Evolutionary conservation across 2,113 vertebrate genomes (phyloP), one percentile per base, ranked within the genome.

Genomic region (Jacana jacana): DNA sequence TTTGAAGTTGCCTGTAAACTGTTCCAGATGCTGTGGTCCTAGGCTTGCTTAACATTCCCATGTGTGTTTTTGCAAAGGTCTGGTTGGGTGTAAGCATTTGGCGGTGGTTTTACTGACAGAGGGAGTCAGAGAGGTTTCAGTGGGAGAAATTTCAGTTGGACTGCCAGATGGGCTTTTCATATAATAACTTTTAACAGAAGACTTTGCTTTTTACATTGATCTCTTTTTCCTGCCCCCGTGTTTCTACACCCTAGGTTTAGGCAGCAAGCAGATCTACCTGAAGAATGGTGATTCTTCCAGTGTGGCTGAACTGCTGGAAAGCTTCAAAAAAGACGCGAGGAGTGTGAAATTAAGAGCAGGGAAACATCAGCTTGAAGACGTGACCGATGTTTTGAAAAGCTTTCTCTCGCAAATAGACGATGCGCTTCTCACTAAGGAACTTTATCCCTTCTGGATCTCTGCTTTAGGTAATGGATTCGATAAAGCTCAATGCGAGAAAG

Each of bases 381-480:
- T 99, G 82, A 98, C 99, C 0, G 98, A 98, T 46, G 98, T 99
- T 20, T 95, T 99, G 95, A 99, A 99, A 97, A 96, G 86, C 72
- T 99, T 99, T 91, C 97, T 99, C 72, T 98, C 97, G 72, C 98
- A 99, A 63, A 97, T 98, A 25, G 99, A 99, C 51, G 99, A 99
- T 40, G 99, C 99, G 0, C 98, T 99, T 58, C 98, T 99, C 83
- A 98, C 98, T 75, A 99, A 99, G 97, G 99, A 99, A 97, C 98
- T 99, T 46, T 99, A 99, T 94, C 99, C 99, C 0, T 99, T 99
- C 86, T 99, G 99, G 99, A 98, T 99, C 91, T 98, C 99, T 30
- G 98, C 98, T 18, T 97, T 99, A 97, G 99, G 99, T 99, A 98
- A 96, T 49, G 6, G 37, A 19, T 54, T 42, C 9, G 25, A 5